Base-by-base conservation (phyloP, 2,113 vertebrate genomes). In the Callipepla californica region DNA sequence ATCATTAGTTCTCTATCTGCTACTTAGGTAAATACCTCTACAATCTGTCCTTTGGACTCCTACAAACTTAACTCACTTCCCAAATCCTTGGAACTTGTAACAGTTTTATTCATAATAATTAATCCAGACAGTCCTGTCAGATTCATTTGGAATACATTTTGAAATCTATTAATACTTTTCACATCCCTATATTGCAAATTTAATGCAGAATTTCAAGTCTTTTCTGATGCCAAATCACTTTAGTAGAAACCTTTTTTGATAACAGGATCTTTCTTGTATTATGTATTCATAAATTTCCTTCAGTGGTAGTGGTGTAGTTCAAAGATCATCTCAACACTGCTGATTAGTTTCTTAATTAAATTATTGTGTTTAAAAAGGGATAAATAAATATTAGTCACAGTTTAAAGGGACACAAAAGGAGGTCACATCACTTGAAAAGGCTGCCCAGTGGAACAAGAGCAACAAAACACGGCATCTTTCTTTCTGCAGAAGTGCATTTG, bases 321-420 rank as follows among this genome's bases (percentile, higher is more conserved):
- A 75, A 92, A 93, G 76, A 92, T 94, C 61, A 94, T 34, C 88
- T 95, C 79, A 83, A 90, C 57, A 45, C 66, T 81, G 51, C 75
- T 91, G 92, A 80, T 90, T 59, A 94, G 47, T 65, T 88, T 90
- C 81, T 82, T 92, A 97, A 92, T 94, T 78, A 92, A 89, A 44
- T 91, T n/a, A 81, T 17, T 59, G 44, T 85, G 57, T 68, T 93
- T 83, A 30, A 92, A 93, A 81, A 57, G 7, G 57, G 59, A 67
- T 50, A 87, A 79, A 82, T 91, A 77, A 87, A 91, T 81, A 92
- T 30, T 7, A 14, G 55, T 68, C 84, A 58, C 59, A 79, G 48
- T 63, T 80, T 92, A 82, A 55, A 94, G 67, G 26, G 76, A 80
- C 48, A 45, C 6, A 68, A 91, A 89, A 90, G 47, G 83, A 67